Conservation (phyloP, 1,140 invertebrate genomes). For the Solenopsis invicta region DNA sequence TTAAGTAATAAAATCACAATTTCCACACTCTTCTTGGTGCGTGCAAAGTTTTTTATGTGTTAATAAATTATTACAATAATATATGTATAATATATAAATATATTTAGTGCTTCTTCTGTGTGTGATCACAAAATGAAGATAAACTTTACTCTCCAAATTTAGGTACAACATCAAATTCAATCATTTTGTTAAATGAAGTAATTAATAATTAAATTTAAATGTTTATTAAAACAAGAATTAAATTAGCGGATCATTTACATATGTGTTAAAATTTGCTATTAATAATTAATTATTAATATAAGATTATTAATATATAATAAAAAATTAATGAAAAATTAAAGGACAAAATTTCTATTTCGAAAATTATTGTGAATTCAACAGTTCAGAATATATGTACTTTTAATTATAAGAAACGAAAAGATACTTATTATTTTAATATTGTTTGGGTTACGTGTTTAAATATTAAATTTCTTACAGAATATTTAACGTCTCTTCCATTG, state of each 20-base stretch:
- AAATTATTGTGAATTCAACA: neutral
- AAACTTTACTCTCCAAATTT: too few relatives aligned
- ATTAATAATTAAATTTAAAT: too few relatives aligned
- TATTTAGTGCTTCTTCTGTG: too few relatives aligned
- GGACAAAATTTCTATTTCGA: neutral
- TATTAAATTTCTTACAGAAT: conserved; percentile 13
- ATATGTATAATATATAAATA: too few relatives aligned
- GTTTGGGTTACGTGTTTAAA: neutral
- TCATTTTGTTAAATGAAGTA: too few relatives aligned
- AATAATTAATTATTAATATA: neutral
- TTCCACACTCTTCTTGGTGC: neutral
- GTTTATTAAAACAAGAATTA: neutral
- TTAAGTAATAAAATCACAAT: neutral
- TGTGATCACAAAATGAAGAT: too few relatives aligned
- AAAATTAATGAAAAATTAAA: neutral
- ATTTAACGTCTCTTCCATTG: neutral
- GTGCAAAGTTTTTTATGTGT: neutral
- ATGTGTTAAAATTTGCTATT: neutral
- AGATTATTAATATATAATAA: neutral
- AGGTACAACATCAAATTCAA: too few relatives aligned
- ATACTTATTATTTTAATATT: neutral
- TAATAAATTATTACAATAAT: too few relatives aligned
- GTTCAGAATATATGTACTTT: neutral
- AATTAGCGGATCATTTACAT: neutral
- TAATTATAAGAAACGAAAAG: neutral